These are phyloP conservation scores for Melipona quadrifasciata DNA, from an alignment of 1,140 invertebrate genomes.

Conservation along the genomic window DNA sequence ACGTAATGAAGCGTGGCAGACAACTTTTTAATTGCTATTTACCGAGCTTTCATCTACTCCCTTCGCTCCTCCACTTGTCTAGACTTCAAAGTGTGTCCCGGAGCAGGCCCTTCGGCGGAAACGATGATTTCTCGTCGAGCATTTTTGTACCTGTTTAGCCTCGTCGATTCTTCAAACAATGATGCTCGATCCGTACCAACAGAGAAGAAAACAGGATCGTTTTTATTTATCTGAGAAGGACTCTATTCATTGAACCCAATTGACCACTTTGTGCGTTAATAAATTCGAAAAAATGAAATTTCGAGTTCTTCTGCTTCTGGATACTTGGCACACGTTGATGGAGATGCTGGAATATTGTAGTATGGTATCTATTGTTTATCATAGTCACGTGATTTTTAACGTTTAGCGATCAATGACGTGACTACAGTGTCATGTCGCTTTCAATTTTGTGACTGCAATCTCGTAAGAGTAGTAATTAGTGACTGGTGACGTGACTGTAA, in stretches of 20 bases:
- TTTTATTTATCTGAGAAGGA: not conserved
- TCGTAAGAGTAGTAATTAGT: no score
- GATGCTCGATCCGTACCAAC: not conserved
- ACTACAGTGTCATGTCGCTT: no score
- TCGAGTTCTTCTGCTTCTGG: no score
- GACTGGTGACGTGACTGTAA: no score
- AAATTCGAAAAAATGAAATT: no score
- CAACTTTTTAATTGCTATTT: slow-evolving; percentile 45
- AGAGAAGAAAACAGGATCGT: not conserved
- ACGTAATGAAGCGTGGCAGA: not conserved
- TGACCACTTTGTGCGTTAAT: not conserved
- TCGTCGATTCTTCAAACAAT: slow-evolving; percentile 14
- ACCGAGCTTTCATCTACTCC: slow-evolving; percentile 15
- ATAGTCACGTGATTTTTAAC: no score
- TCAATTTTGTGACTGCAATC: no score
- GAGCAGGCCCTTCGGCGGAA: not conserved
- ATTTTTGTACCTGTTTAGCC: slow-evolving; percentile 27
- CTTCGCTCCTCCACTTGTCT: not conserved
- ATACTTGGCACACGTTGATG: no score
- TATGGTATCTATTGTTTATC: no score
- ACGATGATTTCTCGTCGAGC: slow-evolving; percentile 32
- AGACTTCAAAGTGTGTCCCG: slow-evolving; percentile 25
- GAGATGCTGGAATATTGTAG: no score
- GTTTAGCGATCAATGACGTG: no score
- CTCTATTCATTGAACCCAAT: not conserved